Conservation (phyloP, 1,140 invertebrate species). For the Sitobion miscanthi region DNA sequence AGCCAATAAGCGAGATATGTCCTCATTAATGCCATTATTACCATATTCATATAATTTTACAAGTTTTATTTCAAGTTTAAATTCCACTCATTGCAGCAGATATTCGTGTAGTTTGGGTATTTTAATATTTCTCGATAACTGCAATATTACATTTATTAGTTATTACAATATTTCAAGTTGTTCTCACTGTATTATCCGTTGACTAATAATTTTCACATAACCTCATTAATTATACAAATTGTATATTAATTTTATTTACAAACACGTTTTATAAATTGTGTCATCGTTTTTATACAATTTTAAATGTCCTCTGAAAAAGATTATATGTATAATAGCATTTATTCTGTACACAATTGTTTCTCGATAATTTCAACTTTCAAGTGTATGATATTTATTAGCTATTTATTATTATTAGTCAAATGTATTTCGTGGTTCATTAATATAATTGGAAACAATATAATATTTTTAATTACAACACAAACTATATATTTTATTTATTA, state of each 20-base stretch:
- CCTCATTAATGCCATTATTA: neutral
- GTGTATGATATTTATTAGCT: too few relatives aligned
- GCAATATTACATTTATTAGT: neutral
- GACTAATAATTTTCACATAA: neutral
- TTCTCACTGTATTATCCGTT: neutral
- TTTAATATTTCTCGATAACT: neutral
- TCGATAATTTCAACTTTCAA: too few relatives aligned
- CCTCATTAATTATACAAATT: neutral
- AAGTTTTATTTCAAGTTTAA: neutral
- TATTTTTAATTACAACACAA: too few relatives aligned
- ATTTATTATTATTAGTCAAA: too few relatives aligned
- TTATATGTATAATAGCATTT: too few relatives aligned
- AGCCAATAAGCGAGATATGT: neutral
- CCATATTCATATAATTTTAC: conserved; percentile 19
- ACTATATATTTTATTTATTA: too few relatives aligned
- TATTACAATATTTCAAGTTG: neutral
- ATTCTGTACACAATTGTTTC: too few relatives aligned
- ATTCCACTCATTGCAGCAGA: neutral
- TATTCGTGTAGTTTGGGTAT: neutral
- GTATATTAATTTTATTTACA: neutral
- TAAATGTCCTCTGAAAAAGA: too few relatives aligned
- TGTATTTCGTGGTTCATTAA: too few relatives aligned
- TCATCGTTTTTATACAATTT: too few relatives aligned
- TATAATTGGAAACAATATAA: too few relatives aligned
- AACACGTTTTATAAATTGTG: too few relatives aligned